Base-by-base conservation (phyloP, 2,797 vertebrate species). In the Tokudaia tokunoshimensis region DNA sequence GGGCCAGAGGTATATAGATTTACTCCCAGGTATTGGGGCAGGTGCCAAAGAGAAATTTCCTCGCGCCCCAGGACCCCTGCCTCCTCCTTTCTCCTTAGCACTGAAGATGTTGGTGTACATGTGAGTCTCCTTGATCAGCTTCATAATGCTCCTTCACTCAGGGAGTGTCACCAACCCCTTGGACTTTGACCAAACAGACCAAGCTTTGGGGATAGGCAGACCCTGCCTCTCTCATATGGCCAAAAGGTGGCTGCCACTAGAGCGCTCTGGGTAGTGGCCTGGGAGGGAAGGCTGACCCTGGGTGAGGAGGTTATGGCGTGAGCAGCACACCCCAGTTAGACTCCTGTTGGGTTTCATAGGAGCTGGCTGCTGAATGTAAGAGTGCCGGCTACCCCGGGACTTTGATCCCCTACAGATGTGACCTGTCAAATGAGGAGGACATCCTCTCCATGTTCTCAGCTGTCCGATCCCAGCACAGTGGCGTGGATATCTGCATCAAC, bases 361-460 rank as follows among this genome's bases (percentile, higher is more conserved):
- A 99, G 98, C 97, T 99, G 98, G 99, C 99, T 74, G 99, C 99
- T 0, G 99, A 99, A 97, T 99, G 99, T 97, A 99, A 99, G 99
- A 99, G 99, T 1, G 99, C 99, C 0, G 99, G 99, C 97, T 99
- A 99, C 95, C 98, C 98, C 0, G 99, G 99, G 78, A 99, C 99
- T 10, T 99, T 99, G 95, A 99, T 99, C 98, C 99, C 99, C 0
- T 99, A 99, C 98, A 99, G 99, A 98, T 99, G 99, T 3, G 99
- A 99, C 96, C 99, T 99, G 95, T 99, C 99, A 91, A 99, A 99
- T 0, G 99, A 99, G 97, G 99, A 99, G 92, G 99, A 99, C 98
- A 99, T 99, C 98, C 99, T 99, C 80, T 99, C 99, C 94, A 99
- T 99, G 99, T 99, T 99, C 97, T 99, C 99, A 0, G 99, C 99